Base-by-base conservation (phyloP, 2,797 vertebrate species). In the Oceanodroma leucorhoa region DNA sequence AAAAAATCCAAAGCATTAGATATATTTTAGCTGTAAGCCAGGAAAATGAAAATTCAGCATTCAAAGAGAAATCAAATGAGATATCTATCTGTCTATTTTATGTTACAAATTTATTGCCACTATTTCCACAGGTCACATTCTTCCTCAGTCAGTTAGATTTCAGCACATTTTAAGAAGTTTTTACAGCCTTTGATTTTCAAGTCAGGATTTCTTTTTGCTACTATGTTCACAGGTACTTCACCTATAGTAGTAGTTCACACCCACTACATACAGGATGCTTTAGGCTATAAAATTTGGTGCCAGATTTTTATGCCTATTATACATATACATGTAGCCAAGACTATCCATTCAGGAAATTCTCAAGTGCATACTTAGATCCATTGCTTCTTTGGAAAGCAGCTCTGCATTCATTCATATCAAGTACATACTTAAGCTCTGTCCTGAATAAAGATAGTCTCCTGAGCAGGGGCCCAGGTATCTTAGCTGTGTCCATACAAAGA, bases 31-130 rank as follows among this genome's bases (percentile, higher is more conserved):
- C 43, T 79, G 40, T 18, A 91, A 93, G 27, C 19, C 40, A 57
- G 36, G 18, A 79, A 87, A 86, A 48, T 40, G 18, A 69, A 87
- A 80, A 27, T 11, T 54, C 43, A 48, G 41, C 34, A 69, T 48
- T 86, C 58, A 29, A 69, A 71, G 46, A 67, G 12, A 51, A 73
- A 67, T 72, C 29, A 22, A 53, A n/a, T 0, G 0, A 62, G 22
- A 1, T 21, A 38, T 3, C 50, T 21, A 38, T 3, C 50, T 30
- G 3, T 5, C 15, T 11, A 41, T 1, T 2, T 71, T 45, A 46
- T 32, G 7, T 80, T 51, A 82, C 23, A 58, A 54, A 66, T 20
- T 30, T n/a, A 36, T 66, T 67, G 51, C 5, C 24, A 34, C 40
- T 53, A 10, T 67, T 93, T 66, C 53, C 60, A 71, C 20, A 41